Percentiles rank a stretch among this genome's conserved stretches.
Conservation (phyloP, 2,888 invertebrate species). For the Caradrina clavipalpis region DNA sequence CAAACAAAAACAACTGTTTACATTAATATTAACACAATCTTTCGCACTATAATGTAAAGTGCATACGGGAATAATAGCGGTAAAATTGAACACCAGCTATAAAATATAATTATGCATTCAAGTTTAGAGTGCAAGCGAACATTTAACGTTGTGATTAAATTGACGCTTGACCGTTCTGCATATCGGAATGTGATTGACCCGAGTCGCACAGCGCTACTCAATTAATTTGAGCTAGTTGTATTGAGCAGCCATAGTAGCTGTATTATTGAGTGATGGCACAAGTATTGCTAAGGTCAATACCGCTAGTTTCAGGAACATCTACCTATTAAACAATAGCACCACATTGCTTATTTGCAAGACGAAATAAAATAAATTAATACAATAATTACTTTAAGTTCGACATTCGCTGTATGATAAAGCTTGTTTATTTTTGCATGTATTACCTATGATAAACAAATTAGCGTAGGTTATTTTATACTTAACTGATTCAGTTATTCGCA, state of each 20-base stretch:
- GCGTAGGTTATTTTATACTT: too few relatives aligned
- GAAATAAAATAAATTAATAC: not conserved
- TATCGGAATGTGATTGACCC: slow-evolving; percentile 28
- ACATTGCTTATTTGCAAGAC: not conserved
- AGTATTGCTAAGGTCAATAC: slow-evolving; percentile 22
- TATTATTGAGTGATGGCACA: slow-evolving; percentile 25
- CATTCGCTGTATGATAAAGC: slow-evolving; percentile 9
- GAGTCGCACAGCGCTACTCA: slow-evolving; percentile 21
- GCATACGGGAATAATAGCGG: not conserved
- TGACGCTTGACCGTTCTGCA: slow-evolving; percentile 21
- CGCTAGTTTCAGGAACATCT: slow-evolving; percentile 11
- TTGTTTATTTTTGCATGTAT: not conserved
- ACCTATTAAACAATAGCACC: not conserved
- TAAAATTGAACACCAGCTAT: not conserved
- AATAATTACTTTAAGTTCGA: not conserved
- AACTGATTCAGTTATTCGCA: not conserved
- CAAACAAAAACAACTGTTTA: not conserved
- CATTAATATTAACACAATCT: slow-evolving; percentile 17
- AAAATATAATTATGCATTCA: slow-evolving; percentile 11
- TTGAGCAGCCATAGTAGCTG: slow-evolving; percentile 21
- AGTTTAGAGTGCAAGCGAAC: slow-evolving; percentile 9
- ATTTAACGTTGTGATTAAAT: slow-evolving; percentile 27
- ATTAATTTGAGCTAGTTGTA: slow-evolving; percentile 38
- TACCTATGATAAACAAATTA: not conserved
- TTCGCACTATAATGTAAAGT: not conserved